Percentiles rank a stretch among this genome's conserved stretches.
Conservation (phyloP, 1,140 invertebrate genomes). For the Laupala kohalensis region DNA sequence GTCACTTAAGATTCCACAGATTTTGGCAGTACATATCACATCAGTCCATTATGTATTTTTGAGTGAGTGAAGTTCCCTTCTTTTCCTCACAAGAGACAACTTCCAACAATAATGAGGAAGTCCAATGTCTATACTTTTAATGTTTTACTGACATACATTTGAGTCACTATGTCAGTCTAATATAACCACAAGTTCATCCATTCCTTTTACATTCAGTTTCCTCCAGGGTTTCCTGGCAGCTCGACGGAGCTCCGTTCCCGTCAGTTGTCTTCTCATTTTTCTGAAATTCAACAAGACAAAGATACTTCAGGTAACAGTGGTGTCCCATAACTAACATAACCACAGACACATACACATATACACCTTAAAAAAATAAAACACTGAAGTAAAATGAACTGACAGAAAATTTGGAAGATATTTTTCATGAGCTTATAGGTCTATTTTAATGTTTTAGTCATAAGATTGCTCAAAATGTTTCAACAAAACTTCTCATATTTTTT, state of each 20-base stretch:
- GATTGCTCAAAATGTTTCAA: too few relatives aligned
- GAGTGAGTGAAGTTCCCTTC: background rate
- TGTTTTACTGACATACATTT: background rate
- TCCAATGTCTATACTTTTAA: background rate
- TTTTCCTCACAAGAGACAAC: background rate
- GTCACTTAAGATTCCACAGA: background rate
- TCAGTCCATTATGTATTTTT: background rate
- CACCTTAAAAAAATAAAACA: too few relatives aligned
- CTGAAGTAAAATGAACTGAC: too few relatives aligned
- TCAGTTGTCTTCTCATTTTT: conserved; percentile 67
- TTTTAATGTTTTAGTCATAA: too few relatives aligned
- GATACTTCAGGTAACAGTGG: conserved; percentile 11
- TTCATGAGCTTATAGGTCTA: too few relatives aligned
- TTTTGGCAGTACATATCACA: conserved; percentile 1
- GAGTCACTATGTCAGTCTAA: conserved; percentile 18
- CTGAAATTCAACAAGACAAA: conserved; percentile 37
- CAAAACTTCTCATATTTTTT: too few relatives aligned
- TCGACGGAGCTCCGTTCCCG: conserved; percentile 65
- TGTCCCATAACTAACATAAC: conserved; percentile 9
- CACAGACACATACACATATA: too few relatives aligned
- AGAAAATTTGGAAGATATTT: too few relatives aligned
- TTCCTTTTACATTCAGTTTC: conserved; percentile 37
- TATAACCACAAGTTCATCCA: conserved; percentile 21
- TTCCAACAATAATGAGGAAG: background rate
- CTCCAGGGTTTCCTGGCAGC: conserved; percentile 86